A percentile compares a stretch with the other conserved stretches of the same genome.
Conservation (phyloP, 2,888 invertebrate genomes). For the Cepaea hortensis region DNA sequence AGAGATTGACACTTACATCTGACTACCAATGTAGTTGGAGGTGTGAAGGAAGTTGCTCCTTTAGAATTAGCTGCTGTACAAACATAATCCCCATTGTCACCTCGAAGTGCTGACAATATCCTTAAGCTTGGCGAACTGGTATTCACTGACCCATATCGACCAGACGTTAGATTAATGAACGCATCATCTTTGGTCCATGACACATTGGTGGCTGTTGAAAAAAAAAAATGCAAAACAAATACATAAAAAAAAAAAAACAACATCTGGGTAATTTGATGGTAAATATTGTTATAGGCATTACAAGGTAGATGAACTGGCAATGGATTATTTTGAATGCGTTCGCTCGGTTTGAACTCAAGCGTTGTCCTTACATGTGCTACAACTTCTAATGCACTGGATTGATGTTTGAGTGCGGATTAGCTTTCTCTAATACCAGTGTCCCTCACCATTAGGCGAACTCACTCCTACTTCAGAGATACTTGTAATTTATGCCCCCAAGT, state of each 20-base stretch:
- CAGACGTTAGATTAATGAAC: neutral
- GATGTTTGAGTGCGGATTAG: too few species aligned
- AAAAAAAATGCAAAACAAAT: too few species aligned
- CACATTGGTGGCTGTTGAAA: slow-evolving; percentile 32
- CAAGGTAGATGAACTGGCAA: too few species aligned
- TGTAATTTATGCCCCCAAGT: too few species aligned
- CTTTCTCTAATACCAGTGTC: too few species aligned
- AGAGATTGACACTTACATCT: slow-evolving; percentile 25
- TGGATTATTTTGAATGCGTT: too few species aligned
- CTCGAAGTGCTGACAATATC: slow-evolving; percentile 1
- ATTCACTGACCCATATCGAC: slow-evolving; percentile 10
- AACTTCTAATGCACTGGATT: too few species aligned
- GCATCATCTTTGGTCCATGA: slow-evolving; percentile 36
- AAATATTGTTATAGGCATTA: neutral
- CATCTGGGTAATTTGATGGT: neutral
- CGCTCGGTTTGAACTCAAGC: too few species aligned
- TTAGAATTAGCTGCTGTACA: slow-evolving; percentile 27
- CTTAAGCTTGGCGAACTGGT: neutral
- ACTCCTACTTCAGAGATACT: too few species aligned
- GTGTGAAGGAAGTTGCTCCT: slow-evolving; percentile 26
- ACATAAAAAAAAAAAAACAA: neutral
- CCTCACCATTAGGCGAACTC: too few species aligned
- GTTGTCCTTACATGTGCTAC: too few species aligned
- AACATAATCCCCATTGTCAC: slow-evolving; percentile 23
- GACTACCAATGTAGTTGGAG: slow-evolving; percentile 30